phyloP scores from a whole-genome alignment of 2,797 vertebrate genomes.

The Pagetopsis macropterus region DNA sequence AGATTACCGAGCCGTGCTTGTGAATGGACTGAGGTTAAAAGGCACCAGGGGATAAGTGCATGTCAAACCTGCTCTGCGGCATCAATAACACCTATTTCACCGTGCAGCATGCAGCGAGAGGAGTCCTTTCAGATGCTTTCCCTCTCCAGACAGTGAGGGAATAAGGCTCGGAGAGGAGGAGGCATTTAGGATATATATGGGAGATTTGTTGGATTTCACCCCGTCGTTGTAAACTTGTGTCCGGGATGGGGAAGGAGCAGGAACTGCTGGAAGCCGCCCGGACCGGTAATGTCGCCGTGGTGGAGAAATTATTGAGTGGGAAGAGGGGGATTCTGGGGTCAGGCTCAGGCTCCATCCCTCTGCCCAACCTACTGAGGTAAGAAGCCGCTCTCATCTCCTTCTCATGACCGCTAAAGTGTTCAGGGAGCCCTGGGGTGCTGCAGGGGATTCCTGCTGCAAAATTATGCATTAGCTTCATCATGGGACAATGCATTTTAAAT shows the following conservation, averaged over 20 bases:
- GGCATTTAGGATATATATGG: conserved; percentile 54
- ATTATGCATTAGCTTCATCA: conserved; percentile 34
- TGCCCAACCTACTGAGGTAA: conserved; percentile 96
- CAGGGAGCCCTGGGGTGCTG: conserved; percentile 7
- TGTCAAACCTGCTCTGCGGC: conserved; percentile 57
- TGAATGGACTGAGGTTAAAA: conserved; percentile 47
- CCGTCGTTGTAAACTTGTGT: conserved; percentile 75
- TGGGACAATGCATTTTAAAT: conserved; percentile 37
- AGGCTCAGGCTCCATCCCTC: conserved; percentile 92
- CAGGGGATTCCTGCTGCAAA: conserved; percentile 48
- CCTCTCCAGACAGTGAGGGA: conserved; percentile 46
- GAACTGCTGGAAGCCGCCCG: conserved; percentile 97
- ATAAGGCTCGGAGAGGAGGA: conserved; percentile 8
- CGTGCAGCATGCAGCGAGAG: conserved; percentile 44
- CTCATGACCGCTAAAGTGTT: conserved; percentile 21
- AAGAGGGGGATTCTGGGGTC: conserved; percentile 95
- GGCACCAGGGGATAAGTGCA: conserved; percentile 30
- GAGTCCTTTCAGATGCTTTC: conserved; percentile 50
- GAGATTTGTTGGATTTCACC: conserved; percentile 70
- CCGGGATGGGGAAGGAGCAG: conserved; percentile 96
- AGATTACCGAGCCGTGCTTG: conserved; percentile 26
- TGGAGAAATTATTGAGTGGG: conserved; percentile 96
- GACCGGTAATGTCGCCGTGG: conserved; percentile 94
- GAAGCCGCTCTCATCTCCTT: conserved; percentile 47
- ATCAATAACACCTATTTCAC: conserved; percentile 47